Conservation (phyloP, 2,888 invertebrate species). For the Netelia inedita region DNA sequence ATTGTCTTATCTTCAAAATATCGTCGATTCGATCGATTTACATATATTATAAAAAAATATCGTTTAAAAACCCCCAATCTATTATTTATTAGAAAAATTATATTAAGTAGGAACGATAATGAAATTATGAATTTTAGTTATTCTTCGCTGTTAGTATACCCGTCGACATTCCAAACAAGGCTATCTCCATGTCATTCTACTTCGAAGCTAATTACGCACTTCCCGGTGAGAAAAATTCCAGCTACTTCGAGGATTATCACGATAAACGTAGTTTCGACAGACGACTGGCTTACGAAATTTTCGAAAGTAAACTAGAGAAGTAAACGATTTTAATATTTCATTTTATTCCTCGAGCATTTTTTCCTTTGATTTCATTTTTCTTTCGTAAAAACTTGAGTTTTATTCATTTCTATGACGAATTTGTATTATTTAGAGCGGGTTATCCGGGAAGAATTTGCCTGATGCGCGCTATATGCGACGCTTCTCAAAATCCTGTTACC, state of each 20-base stretch:
- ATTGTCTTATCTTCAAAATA: too few species aligned
- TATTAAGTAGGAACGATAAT: not conserved
- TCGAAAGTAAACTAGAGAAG: constrained; percentile 87
- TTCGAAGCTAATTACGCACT: constrained; percentile 90
- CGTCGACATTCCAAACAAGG: constrained; percentile 89
- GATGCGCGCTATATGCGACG: constrained; percentile 89
- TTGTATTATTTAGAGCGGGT: constrained; percentile 85
- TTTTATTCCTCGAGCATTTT: not conserved
- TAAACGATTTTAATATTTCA: constrained; percentile 79
- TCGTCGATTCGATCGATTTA: too few species aligned
- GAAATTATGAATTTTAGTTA: constrained; percentile 85
- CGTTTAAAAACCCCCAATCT: too few species aligned
- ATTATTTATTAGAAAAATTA: too few species aligned
- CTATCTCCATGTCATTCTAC: constrained; percentile 90
- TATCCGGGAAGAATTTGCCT: constrained; percentile 88
- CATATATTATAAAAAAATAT: too few species aligned
- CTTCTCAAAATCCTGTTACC: constrained; percentile 85
- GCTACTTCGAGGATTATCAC: constrained; percentile 70
- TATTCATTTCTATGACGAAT: constrained; percentile 1
- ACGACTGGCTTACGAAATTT: constrained; percentile 86
- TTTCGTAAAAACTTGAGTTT: constrained; percentile 7
- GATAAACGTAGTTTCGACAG: constrained; percentile 86
- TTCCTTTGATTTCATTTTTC: not conserved
- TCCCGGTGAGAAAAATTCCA: constrained; percentile 86
- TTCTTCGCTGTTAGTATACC: constrained; percentile 91